Base-by-base conservation (phyloP, 2,113 vertebrate genomes). In the Ceyx melanurus region DNA sequence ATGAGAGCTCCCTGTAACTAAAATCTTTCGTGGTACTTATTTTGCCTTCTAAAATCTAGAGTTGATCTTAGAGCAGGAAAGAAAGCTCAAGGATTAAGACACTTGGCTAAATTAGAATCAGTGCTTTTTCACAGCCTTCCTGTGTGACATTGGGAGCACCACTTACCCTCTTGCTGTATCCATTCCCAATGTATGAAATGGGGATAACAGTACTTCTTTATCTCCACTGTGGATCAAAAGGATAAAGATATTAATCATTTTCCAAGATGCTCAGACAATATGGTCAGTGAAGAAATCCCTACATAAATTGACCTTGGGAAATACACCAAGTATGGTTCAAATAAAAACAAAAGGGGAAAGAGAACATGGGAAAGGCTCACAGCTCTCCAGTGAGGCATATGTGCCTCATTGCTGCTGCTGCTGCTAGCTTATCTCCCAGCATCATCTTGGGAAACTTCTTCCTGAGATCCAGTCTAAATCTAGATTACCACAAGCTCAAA, bases 191-290 rank as follows among this genome's bases (percentile, higher is more conserved):
- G 29, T n/a, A 83, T 33, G 72, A 93, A 88, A 90, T 88, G 56
- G 68, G 40, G 64, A 83, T 70, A 91, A 77, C n/a, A 90, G 68
- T 51, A 86, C 25, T 74, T 73, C 56, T 87, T 83, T 80, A 90
- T 72, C 88, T 88, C 80, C 87, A 88, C 56, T 81, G 88, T 88
- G 68, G 88, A 93, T 91, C 86, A 93, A 91, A 95, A 90, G 57
- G 45, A 91, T 84, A 82, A 82, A 70, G 53, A 45, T 17, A 75
- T 46, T 33, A 75, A 89, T 45, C 0, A 75, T 65, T 95, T 96
- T 82, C 68, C 76, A 93, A 86, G 71, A 76, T 37, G 66, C 11
- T 48, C 54, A 86, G 70, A 64, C 48, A 78, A 48, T n/a, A 67
- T 2, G 6, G 14, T 56, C 54, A 28, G 7, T 60, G 40, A 54